phyloP scores from a whole-genome alignment of 2,797 vertebrate genomes.

The Xenopus petersii region DNA sequence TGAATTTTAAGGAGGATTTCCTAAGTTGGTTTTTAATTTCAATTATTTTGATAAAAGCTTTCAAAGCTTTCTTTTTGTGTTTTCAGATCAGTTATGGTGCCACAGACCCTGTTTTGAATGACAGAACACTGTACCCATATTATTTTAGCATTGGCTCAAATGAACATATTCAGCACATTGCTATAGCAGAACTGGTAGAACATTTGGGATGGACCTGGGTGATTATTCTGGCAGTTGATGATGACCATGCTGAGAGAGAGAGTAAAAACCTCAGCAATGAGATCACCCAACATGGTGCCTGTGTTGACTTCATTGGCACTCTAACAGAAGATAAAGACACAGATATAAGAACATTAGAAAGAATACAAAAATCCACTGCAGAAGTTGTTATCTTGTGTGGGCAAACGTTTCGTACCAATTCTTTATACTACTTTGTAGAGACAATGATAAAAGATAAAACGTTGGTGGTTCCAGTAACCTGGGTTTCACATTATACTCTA shows the following conservation, averaged over 20 bases:
- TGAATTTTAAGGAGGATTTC: no score
- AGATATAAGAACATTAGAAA: background rate
- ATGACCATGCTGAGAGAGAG: background rate
- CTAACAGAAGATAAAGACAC: no score
- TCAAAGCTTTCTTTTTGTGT: no score
- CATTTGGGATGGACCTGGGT: conserved; percentile 20
- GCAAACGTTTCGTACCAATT: background rate
- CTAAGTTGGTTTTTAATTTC: no score
- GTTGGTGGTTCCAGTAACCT: no score
- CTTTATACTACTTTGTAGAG: background rate
- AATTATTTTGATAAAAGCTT: no score
- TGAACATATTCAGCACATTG: background rate
- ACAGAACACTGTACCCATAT: conserved; percentile 6
- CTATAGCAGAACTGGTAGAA: conserved; percentile 6
- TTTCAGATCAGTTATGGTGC: conserved; percentile 8
- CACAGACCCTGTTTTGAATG: background rate
- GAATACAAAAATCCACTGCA: background rate
- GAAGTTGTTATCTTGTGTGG: background rate
- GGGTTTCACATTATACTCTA: no score
- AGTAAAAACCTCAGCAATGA: background rate
- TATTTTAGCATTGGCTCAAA: background rate
- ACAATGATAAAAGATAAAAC: no score
- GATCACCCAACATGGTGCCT: conserved; percentile 14
- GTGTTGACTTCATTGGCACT: conserved; percentile 3
- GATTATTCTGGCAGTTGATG: conserved; percentile 1